phyloP scores from a whole-genome alignment of 2,888 invertebrate species.

The Glaucopsyche alexis region DNA sequence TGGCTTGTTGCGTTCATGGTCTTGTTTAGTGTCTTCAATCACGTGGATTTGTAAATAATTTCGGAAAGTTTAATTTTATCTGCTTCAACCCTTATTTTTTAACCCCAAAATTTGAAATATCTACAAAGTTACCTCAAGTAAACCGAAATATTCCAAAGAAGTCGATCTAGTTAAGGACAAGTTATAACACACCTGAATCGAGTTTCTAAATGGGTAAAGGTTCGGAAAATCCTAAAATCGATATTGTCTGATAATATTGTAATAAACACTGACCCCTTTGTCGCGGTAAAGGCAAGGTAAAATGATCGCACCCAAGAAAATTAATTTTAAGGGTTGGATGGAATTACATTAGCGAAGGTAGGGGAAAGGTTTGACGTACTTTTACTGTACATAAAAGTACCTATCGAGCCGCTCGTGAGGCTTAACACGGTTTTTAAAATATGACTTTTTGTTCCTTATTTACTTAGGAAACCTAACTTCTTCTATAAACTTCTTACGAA shows the following conservation, averaged over 20 bases:
- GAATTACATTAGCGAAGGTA: slow-evolving; percentile 11
- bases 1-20: no score
- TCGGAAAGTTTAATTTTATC: no score
- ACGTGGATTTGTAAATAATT: no score
- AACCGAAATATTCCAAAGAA: no score
- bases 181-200: background rate
- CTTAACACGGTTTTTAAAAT: no score
- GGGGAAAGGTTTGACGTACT: background rate
- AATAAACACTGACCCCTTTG: background rate
- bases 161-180: background rate
- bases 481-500: background rate
- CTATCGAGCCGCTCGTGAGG: background rate
- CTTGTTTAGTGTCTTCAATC: no score
- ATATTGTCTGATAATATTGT: slow-evolving; percentile 1
- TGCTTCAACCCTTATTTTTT: no score
- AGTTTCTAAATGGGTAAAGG: background rate
- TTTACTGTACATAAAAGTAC: background rate
- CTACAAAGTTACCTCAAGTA: no score
- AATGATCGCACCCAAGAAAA: slow-evolving; percentile 10
- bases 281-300: slow-evolving; percentile 1
- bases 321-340: slow-evolving; percentile 13
- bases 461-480: background rate
- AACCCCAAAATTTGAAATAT: no score
- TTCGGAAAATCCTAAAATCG: background rate
- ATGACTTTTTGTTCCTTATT: no score